These are phyloP conservation scores for Otolemur garnettii DNA, from an alignment of 2,113 vertebrate species.

Conservation along the genomic window DNA sequence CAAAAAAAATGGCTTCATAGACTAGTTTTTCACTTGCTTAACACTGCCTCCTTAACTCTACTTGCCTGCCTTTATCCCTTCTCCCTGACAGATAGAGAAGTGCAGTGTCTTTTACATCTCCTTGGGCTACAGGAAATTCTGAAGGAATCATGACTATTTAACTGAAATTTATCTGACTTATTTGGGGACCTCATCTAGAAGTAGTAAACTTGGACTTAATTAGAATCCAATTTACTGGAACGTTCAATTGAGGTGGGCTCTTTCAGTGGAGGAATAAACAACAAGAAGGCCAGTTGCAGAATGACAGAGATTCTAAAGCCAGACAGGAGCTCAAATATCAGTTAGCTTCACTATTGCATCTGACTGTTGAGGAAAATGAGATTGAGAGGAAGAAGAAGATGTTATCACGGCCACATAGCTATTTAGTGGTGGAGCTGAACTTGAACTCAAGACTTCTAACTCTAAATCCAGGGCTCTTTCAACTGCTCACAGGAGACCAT, in stretches of 20 bases:
- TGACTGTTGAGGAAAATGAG: constrained; percentile 55
- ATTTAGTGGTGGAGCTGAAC: constrained; percentile 22
- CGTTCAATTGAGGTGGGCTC: constrained; percentile 2
- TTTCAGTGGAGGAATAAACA: constrained; percentile 26
- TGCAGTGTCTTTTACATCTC: neutral
- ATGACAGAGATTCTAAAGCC: constrained; percentile 21
- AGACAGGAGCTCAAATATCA: constrained; percentile 15
- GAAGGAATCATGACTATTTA: neutral
- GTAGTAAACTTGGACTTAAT: constrained; percentile 57
- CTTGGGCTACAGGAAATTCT: constrained; percentile 31
- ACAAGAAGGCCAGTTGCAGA: constrained; percentile 30
- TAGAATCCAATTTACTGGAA: constrained; percentile 54
- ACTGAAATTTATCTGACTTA: constrained; percentile 50
- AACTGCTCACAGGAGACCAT: neutral
- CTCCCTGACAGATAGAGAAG: neutral
- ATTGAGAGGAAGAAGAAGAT: constrained; percentile 8
- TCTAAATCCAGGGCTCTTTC: constrained; percentile 38
- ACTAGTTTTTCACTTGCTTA: neutral
- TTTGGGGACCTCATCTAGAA: constrained; percentile 23
- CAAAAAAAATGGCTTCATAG: neutral
- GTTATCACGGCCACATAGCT: neutral
- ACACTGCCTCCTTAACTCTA: neutral
- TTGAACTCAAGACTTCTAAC: constrained; percentile 33
- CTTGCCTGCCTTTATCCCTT: neutral
- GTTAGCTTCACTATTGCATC: constrained; percentile 11